These are phyloP conservation scores for Condylostylus longicornis DNA, from an alignment of 1,140 invertebrate genomes.

Conservation along the genomic window DNA sequence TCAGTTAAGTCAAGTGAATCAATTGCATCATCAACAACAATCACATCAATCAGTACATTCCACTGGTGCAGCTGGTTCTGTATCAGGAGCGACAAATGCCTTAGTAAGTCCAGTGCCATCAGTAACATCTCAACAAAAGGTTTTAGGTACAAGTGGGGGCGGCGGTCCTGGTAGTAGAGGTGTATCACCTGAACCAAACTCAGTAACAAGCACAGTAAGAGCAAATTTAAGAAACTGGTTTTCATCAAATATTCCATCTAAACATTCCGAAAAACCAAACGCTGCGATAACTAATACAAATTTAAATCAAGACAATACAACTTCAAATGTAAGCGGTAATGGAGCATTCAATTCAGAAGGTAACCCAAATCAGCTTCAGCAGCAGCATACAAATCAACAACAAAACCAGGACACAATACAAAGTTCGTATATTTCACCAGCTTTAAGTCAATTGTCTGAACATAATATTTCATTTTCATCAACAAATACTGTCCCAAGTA, in stretches of 20 bases:
- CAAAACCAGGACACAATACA: conserved; percentile 18
- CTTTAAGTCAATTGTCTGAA: conserved; percentile 10
- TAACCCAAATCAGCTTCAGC: no score
- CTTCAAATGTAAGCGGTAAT: conserved; percentile 9
- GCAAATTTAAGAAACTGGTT: no score
- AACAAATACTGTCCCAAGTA: conserved; percentile 5
- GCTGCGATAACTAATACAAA: no score
- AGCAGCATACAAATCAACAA: conserved; percentile 7
- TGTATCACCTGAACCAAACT: conserved; percentile 18
- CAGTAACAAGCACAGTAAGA: conserved; percentile 2
- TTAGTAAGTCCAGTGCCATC: no score
- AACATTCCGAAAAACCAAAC: no score
- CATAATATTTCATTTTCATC: conserved; percentile 1
- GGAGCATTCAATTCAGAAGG: no score
- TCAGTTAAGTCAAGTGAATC: no score
- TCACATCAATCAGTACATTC: conserved; percentile 18
- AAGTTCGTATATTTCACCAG: conserved; percentile 27
- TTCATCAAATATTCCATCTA: no score
- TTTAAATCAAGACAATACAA: no score
- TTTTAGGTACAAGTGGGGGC: no score
- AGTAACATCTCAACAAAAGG: neutral
- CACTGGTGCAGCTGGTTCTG: conserved; percentile 14
- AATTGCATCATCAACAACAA: conserved; percentile 27
- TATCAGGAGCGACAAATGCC: no score
- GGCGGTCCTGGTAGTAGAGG: conserved; percentile 20